Base-by-base conservation (phyloP, 2,888 invertebrate species). In the Heliconius cydno region DNA sequence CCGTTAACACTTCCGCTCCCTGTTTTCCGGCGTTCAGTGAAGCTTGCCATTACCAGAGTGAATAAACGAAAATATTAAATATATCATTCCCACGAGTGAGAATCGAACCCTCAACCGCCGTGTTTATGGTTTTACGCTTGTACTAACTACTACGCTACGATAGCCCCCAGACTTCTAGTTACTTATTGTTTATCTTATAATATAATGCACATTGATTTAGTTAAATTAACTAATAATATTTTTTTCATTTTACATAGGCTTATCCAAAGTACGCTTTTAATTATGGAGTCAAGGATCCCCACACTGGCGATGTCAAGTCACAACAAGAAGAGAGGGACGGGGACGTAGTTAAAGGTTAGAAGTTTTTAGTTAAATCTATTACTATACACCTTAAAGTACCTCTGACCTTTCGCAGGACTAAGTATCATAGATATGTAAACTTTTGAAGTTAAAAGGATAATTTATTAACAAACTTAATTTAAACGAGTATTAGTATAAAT, bases 271-370 rank as follows among this genome's bases (percentile, higher is more conserved):
- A 97, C 88, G 95, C 96, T 10, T 97, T 96, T 87, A 96, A 96
- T 87, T 97, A 97, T 85, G 96, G 97, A 79, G 97, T 96, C 41
- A 96, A 96, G 87, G 97, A 97, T 85, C 96, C 96, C 7, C 96
- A 97, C 85, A 97, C 97, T 13, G 97, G 97, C n/a, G 97, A 97
- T 87, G 96, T 97, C 78, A 97, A 97, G 88, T 96, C 96, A 46
- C 97, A 97, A 86, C 95, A 96, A 71, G 97, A 97, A 88, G 96
- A 96, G 86, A 95, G 96, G 84, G 96, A 96, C 87, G 97, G 97
- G 7, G 96, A 97, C 88, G 96, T 96, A 19, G 97, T 97, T 34
- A 96, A 96, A 94, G 97, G 97, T 89, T 84, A 81, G 57, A 71
- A 41, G 52, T 30, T 73, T 38, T 22, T 71, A n/a, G 28, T 73